Base-by-base conservation (phyloP, 1,140 invertebrate genomes). In the Uloborus diversus region DNA sequence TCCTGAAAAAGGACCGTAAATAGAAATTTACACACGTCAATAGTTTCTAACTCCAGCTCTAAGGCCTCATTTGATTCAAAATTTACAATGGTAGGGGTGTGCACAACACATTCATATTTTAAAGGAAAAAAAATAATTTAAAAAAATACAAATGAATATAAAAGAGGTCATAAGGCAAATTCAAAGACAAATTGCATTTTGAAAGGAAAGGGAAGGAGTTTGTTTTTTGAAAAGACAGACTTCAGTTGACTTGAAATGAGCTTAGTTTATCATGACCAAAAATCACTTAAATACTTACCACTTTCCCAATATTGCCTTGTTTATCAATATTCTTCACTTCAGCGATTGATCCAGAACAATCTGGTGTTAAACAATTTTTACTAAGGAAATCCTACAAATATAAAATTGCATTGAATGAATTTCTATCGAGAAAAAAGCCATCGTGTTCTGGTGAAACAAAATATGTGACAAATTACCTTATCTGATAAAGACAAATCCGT, bases 361-460 rank as follows among this genome's bases (percentile, higher is more conserved):
- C 80, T 20, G 80, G 80, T 7, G 80, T 81, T 14, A 76, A 53
- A 35, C 80, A 81, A 23, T 23, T 23, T 30, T 64, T 14, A 0
- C 32, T 71, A 1, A 81, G 17, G 23, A 76, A 76, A 5, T 68
- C 62, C 76, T 79, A 62, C 7, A 51, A 49, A 28, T 49, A 14
- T 25, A 68, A 64, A 37, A 20, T n/a, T 42, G n/a, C n/a, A n/a
- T n/a, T n/a, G n/a, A n/a, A n/a, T n/a, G n/a, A n/a, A n/a, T n/a
- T n/a, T n/a, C n/a, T 42, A 42, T 7, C 37, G 17, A 42, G 7
- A 42, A 42, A 42, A 42, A 42, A 42, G 17, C 37, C 20, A 53
- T 9, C 9, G 5, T 53, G n/a, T 20, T n/a, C 20, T 53, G 20
- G 5, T 7, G 3, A 53, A 53, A 53, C 9, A 53, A n/a, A n/a